A percentile compares a stretch with the other conserved stretches of the same genome.
phyloP scores from a whole-genome alignment of 2,888 invertebrate species.

The Biston betularia region DNA sequence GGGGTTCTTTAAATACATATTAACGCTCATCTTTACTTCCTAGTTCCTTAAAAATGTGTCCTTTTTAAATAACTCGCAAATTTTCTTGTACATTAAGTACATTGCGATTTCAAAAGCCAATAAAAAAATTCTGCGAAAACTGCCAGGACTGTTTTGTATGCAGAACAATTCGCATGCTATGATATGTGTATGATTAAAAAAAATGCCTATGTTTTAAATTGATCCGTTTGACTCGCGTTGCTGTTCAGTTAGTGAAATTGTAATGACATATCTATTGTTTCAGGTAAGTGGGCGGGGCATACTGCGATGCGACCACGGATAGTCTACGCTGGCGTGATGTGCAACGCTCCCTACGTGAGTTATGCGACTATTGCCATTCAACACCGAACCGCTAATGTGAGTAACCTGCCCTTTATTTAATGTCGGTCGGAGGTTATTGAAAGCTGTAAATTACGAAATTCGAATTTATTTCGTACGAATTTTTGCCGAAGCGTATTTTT shows the following conservation, averaged over 20 bases:
- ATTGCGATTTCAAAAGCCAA: too few relatives aligned
- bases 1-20: too few relatives aligned
- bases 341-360: constrained; percentile 67
- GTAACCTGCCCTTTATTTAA: constrained; percentile 43
- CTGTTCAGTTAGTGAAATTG: constrained; percentile 68
- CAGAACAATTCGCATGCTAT: too few relatives aligned
- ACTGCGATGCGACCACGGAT: constrained; percentile 70
- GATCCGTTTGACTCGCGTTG: constrained; percentile 67
- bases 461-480: constrained; percentile 28
- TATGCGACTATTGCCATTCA: constrained; percentile 68
- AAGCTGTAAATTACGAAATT: constrained; percentile 23
- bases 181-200: too few relatives aligned
- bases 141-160: too few relatives aligned
- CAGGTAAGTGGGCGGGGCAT: constrained; percentile 81
- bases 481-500: constrained; percentile 55
- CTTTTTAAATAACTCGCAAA: too few relatives aligned
- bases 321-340: constrained; percentile 67
- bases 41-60: too few relatives aligned
- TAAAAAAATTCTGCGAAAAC: too few relatives aligned
- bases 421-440: constrained; percentile 30
- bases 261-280: constrained; percentile 82
- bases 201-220: not conserved
- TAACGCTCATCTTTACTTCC: too few relatives aligned
- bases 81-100: too few relatives aligned
- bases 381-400: constrained; percentile 38